A percentile compares a stretch with the other conserved stretches of the same genome.
phyloP scores from a whole-genome alignment of 2,797 vertebrate species.

The Oreortyx pictus region DNA sequence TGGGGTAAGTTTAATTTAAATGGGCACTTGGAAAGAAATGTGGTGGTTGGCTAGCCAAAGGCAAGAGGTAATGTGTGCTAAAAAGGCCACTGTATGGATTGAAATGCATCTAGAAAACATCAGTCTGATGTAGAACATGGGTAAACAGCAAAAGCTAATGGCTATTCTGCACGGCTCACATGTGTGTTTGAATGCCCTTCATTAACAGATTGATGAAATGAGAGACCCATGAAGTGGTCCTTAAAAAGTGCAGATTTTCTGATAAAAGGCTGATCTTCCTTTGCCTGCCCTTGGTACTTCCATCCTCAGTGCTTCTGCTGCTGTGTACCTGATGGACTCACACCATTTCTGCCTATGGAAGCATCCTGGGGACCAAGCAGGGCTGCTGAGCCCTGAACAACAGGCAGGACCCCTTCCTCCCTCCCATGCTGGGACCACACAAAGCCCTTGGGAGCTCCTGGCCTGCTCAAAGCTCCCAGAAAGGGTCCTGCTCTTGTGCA shows the following conservation, averaged over 20 bases:
- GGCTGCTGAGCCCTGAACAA: neutral
- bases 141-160: conserved; percentile 50
- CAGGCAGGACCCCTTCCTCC: neutral
- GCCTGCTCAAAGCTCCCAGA: neutral
- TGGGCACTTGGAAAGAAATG: conserved; percentile 51
- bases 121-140: conserved; percentile 57
- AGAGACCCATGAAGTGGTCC: neutral
- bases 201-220: conserved; percentile 55
- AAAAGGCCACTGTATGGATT: conserved; percentile 65
- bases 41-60: conserved; percentile 58
- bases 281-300: neutral
- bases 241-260: neutral
- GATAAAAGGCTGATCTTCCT: neutral
- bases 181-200: conserved; percentile 33
- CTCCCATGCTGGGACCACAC: rapidly evolving
- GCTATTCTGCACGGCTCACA: conserved; percentile 26
- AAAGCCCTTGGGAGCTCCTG: neutral
- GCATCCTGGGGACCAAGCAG: neutral
- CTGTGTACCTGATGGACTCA: neutral
- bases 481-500: neutral
- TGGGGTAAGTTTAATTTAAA: conserved; percentile 57
- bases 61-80: neutral
- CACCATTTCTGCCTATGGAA: rapidly evolving
- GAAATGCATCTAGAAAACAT: conserved; percentile 59
- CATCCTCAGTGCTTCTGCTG: neutral